Conservation (phyloP, 2,113 vertebrate species). For the Aptenodytes patagonicus region DNA sequence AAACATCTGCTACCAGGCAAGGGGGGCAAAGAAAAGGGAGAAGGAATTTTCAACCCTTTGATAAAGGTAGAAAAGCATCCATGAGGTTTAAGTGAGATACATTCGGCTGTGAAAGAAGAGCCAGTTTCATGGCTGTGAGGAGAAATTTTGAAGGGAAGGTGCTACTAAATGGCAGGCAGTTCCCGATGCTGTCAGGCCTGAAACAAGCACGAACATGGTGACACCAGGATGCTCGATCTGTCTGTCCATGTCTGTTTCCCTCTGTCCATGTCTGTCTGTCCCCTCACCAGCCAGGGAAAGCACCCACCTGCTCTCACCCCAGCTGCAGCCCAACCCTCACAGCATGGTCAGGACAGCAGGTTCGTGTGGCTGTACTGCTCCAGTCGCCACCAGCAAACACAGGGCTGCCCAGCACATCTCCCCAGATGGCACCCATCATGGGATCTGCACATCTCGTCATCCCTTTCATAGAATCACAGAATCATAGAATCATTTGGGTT, state of each 20-base stretch:
- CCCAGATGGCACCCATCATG: not conserved
- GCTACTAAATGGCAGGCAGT: not conserved
- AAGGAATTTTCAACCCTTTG: not conserved
- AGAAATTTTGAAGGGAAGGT: not conserved
- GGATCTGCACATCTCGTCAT: not conserved
- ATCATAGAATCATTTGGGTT: not conserved
- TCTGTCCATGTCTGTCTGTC: not conserved
- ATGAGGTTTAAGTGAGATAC: not conserved
- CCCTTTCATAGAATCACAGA: not conserved
- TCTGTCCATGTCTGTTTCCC: not conserved
- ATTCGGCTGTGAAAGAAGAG: not conserved
- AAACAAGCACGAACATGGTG: not conserved
- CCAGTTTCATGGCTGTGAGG: not conserved
- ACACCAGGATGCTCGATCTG: not conserved
- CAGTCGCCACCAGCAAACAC: not conserved
- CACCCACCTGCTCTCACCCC: not conserved
- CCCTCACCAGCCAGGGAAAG: not conserved
- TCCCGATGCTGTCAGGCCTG: not conserved
- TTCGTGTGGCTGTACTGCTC: not conserved
- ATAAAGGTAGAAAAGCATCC: not conserved
- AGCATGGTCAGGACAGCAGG: not conserved
- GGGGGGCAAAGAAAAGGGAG: not conserved
- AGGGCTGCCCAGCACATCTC: not conserved
- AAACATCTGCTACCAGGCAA: not conserved
- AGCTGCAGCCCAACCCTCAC: accelerated